Percentiles rank a stretch among this genome's conserved stretches.
These are phyloP conservation scores for Drosophila bunnanda DNA, from an alignment of 2,888 invertebrate genomes.

Conservation along the genomic window DNA sequence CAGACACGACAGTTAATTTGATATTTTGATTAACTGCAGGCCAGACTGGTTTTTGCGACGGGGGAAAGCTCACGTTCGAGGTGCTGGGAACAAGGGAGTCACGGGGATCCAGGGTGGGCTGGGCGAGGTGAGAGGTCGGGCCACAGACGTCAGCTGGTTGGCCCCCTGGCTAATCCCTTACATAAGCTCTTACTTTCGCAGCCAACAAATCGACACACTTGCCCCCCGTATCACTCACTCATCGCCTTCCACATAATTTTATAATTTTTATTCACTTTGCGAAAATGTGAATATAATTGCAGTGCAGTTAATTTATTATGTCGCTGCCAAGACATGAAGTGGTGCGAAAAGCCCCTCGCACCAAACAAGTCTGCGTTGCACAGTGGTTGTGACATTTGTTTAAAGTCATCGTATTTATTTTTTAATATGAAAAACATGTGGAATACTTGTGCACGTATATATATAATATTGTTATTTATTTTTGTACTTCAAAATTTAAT, in stretches of 20 bases:
- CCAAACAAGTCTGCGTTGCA: constrained; percentile 4
- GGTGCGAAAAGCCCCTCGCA: constrained; percentile 54
- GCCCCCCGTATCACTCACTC: constrained; percentile 18
- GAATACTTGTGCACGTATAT: no score
- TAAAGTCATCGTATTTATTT: background rate
- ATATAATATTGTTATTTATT: no score
- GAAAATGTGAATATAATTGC: constrained; percentile 80
- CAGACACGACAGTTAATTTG: constrained; percentile 85
- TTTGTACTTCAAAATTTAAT: no score
- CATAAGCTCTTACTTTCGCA: constrained; percentile 66
- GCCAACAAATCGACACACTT: constrained; percentile 26
- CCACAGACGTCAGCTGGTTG: constrained; percentile 43
- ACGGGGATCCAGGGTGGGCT: background rate
- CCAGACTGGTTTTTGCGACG: constrained; percentile 39
- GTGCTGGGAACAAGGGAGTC: background rate
- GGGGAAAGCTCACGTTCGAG: constrained; percentile 23
- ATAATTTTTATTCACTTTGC: constrained; percentile 77
- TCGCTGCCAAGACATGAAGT: constrained; percentile 69
- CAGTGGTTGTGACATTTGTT: constrained; percentile 14
- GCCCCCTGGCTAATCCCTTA: constrained; percentile 56
- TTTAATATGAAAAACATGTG: no score
- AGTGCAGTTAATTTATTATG: constrained; percentile 79
- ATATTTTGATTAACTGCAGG: constrained; percentile 85
- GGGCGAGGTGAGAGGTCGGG: background rate
- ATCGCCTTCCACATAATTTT: constrained; percentile 63